Percentiles rank a stretch among this genome's conserved stretches.
These are phyloP conservation scores for Bruchidius siliquastri DNA, from an alignment of 2,888 invertebrate genomes.

Conservation along the genomic window DNA sequence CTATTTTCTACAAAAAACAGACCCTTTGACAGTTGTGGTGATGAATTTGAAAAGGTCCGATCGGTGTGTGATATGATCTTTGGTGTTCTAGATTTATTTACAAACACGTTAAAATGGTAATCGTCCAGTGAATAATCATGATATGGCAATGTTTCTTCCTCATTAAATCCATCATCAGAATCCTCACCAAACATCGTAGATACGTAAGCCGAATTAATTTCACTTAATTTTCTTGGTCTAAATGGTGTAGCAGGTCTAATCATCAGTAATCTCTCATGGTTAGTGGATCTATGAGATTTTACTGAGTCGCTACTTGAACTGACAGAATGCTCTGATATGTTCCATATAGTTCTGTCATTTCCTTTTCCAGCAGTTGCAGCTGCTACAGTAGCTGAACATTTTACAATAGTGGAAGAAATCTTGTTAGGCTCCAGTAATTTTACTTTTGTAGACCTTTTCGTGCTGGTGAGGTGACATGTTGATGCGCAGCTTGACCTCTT, in stretches of 20 bases:
- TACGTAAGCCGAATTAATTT: slow-evolving; percentile 24
- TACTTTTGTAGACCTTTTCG: slow-evolving; percentile 3
- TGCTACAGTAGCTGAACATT: slow-evolving; percentile 46
- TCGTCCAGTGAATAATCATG: slow-evolving; percentile 19
- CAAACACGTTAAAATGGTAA: slow-evolving; percentile 15
- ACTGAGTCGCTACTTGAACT: slow-evolving; percentile 29
- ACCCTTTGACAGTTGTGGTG: slow-evolving; percentile 39
- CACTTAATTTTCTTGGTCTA: slow-evolving; percentile 18
- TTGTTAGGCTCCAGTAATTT: slow-evolving; percentile 10
- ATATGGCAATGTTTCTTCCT: slow-evolving; percentile 32
- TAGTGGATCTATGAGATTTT: slow-evolving; percentile 20
- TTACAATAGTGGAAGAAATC: slow-evolving; percentile 27
- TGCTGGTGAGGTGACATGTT: slow-evolving; percentile 6
- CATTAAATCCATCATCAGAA: slow-evolving; percentile 37
- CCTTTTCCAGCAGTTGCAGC: slow-evolving; percentile 41
- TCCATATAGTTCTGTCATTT: slow-evolving; percentile 48
- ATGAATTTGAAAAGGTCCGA: slow-evolving; percentile 31
- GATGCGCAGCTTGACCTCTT: slow-evolving; percentile 13
- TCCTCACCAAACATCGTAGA: slow-evolving; percentile 28
- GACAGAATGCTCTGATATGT: slow-evolving; percentile 49
- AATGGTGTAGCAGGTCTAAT: slow-evolving; percentile 29
- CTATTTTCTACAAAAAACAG: slow-evolving; percentile 37
- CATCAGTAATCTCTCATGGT: slow-evolving; percentile 24
- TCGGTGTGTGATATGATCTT: background rate
- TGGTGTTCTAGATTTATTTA: background rate